Percentiles rank a stretch among this genome's conserved stretches.
phyloP scores from a whole-genome alignment of 2,888 invertebrate genomes.

The Chironomus riparius region DNA sequence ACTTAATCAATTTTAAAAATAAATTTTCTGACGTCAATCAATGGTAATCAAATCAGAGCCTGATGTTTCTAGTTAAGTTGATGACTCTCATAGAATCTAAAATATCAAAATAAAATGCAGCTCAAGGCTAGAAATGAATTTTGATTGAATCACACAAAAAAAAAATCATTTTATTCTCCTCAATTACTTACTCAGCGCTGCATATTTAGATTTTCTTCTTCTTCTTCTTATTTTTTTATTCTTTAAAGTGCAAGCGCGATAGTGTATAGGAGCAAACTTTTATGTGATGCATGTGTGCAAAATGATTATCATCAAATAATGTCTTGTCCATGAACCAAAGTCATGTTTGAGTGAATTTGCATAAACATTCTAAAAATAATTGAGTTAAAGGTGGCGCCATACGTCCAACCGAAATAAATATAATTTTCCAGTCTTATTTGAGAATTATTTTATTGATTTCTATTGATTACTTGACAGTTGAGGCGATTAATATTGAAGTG shows the following conservation, averaged over 20 bases:
- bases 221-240: no score
- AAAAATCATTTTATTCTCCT: not conserved
- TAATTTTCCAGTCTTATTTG: no score
- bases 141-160: conserved; percentile 2
- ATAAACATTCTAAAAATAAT: no score
- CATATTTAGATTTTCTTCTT: not conserved
- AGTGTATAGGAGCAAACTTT: no score
- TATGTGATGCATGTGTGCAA: no score
- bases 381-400: no score
- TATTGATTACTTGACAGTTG: no score
- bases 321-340: not conserved
- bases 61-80: not conserved
- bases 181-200: not conserved
- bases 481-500: no score
- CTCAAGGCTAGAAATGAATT: not conserved
- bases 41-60: not conserved
- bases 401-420: no score
- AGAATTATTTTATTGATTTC: no score
- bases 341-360: no score
- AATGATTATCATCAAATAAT: not conserved
- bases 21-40: not conserved
- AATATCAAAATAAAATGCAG: not conserved
- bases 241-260: no score
- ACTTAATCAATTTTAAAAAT: not conserved
- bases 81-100: not conserved